phyloP scores from a whole-genome alignment of 2,113 vertebrate genomes.

The Cisticola juncidis region DNA sequence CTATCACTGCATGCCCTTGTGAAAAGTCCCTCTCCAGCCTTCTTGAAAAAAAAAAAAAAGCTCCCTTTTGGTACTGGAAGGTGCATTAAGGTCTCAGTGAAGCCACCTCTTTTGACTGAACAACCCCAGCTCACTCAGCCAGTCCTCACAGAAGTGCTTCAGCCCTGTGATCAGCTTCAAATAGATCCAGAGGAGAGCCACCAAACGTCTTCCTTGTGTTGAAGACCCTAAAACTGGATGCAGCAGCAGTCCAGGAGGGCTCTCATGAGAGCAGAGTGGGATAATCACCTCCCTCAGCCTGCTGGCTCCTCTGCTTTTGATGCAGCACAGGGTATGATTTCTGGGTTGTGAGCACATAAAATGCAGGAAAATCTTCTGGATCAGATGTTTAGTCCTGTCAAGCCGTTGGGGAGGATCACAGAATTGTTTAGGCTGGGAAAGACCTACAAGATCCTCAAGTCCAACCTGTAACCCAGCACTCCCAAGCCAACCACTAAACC shows the following conservation, averaged over 20 bases:
- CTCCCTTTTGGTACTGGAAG: accelerated
- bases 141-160: neutral
- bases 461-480: neutral
- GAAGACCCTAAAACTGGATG: neutral
- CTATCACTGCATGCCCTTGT: neutral
- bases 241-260: neutral
- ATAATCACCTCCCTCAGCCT: neutral
- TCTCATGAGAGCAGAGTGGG: neutral
- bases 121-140: neutral
- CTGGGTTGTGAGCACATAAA: neutral
- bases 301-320: neutral
- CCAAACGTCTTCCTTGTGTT: neutral
- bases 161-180: neutral
- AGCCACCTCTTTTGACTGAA: neutral
- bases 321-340: neutral
- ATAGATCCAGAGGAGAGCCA: neutral
- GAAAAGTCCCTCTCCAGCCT: neutral
- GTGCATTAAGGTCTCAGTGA: neutral
- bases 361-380: neutral
- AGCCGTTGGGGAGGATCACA: neutral
- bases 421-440: neutral
- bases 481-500: neutral
- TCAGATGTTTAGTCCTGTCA: neutral
- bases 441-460: neutral
- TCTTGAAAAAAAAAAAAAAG: neutral